Evolutionary conservation across 2,797 vertebrate species (phyloP).

Genomic region (Atherinosoma microstoma): DNA sequence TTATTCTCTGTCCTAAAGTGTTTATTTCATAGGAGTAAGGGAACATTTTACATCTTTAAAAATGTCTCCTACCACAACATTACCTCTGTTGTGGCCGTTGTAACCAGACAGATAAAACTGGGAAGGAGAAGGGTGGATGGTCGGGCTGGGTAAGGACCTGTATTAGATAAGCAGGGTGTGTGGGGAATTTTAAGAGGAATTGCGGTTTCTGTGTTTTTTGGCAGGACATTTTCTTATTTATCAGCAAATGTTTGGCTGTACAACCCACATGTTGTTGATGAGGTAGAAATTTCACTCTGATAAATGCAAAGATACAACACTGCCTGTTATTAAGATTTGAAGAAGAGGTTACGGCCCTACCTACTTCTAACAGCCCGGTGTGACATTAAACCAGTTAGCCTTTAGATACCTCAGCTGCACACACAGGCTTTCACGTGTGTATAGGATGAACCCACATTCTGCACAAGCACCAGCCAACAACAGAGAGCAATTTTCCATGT

Average conservation of each 20-base stretch:
- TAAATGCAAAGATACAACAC: slow-evolving; percentile 44
- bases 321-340: slow-evolving; percentile 20
- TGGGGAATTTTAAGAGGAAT: slow-evolving; percentile 29
- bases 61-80: slow-evolving; percentile 28
- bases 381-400: slow-evolving; percentile 70
- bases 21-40: slow-evolving; percentile 37
- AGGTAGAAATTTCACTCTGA: slow-evolving; percentile 39
- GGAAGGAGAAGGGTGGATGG: slow-evolving; percentile 32
- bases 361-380: slow-evolving; percentile 8
- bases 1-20: slow-evolving; percentile 37
- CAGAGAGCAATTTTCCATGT: slow-evolving; percentile 64
- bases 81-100: slow-evolving; percentile 25
- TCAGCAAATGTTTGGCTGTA: slow-evolving; percentile 45
- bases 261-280: slow-evolving; percentile 50
- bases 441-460: slow-evolving; percentile 12
- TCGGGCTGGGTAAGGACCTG: slow-evolving; percentile 42
- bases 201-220: slow-evolving; percentile 31
- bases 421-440: slow-evolving; percentile 12
- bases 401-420: slow-evolving; percentile 34
- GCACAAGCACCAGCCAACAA: slow-evolving; percentile 38
- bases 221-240: slow-evolving; percentile 50
- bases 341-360: slow-evolving; percentile 33
- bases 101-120: slow-evolving; percentile 42
- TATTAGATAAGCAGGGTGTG: slow-evolving; percentile 41
- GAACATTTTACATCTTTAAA: slow-evolving; percentile 40